Evolutionary conservation across 2,888 invertebrate species (phyloP).

Genomic region (Ophioninae sp.): DNA sequence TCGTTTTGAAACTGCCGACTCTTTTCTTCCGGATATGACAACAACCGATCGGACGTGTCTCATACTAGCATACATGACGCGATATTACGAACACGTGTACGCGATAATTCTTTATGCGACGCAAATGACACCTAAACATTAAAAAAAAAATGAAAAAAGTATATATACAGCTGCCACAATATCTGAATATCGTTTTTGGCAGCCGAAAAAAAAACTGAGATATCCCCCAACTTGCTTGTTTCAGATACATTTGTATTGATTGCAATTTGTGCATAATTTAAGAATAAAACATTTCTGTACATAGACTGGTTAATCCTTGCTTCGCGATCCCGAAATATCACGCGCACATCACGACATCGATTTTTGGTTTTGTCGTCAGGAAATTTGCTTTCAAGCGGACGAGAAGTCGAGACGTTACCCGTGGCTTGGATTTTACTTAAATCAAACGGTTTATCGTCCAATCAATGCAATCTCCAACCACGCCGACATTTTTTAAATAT

Average conservation of each 20-base stretch:
- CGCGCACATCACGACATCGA: too few relatives aligned
- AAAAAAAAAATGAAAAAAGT: slow-evolving; percentile 56
- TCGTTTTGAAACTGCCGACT: slow-evolving; percentile 65
- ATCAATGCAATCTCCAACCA: too few relatives aligned
- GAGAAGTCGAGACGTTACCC: too few relatives aligned
- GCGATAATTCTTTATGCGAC: slow-evolving; percentile 71
- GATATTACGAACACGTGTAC: slow-evolving; percentile 28
- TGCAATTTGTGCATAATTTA: slow-evolving; percentile 82
- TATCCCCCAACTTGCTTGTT: slow-evolving; percentile 82
- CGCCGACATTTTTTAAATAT: too few relatives aligned
- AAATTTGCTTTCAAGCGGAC: too few relatives aligned
- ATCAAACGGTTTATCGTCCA: too few relatives aligned
- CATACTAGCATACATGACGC: slow-evolving; percentile 75
- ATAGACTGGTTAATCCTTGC: slow-evolving; percentile 72
- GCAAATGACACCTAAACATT: slow-evolving; percentile 74
- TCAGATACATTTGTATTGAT: slow-evolving; percentile 82
- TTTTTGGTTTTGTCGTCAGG: too few relatives aligned
- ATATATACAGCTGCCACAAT: slow-evolving; percentile 73
- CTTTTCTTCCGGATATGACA: slow-evolving; percentile 81
- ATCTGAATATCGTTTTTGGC: slow-evolving; percentile 79
- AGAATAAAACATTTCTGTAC: slow-evolving; percentile 82
- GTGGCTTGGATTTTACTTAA: too few relatives aligned
- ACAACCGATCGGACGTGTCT: slow-evolving; percentile 80
- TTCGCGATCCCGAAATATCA: slow-evolving; percentile 3
- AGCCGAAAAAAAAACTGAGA: slow-evolving; percentile 81